A percentile compares a stretch with the other conserved stretches of the same genome.
These are phyloP conservation scores for Poeciliopsis infans DNA, from an alignment of 2,797 vertebrate genomes.

Conservation along the genomic window DNA sequence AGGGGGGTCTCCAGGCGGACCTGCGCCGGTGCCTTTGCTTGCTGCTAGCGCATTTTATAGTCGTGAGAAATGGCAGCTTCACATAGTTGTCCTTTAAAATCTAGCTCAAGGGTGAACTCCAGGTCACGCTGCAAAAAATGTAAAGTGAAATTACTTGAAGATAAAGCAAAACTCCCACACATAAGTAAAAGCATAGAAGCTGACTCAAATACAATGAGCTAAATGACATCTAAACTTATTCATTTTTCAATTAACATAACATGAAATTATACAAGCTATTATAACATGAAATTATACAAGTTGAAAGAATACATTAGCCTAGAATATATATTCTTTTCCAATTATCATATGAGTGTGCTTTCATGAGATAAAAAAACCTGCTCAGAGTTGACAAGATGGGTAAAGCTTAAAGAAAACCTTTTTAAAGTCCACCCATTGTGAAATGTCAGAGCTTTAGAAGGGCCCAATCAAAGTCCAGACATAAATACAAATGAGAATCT, in stretches of 20 bases:
- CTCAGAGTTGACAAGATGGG: neutral
- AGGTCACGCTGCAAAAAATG: slow-evolving; percentile 88
- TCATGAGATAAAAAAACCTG: neutral
- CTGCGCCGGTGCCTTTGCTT: slow-evolving; percentile 10
- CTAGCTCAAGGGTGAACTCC: slow-evolving; percentile 96
- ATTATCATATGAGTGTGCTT: neutral
- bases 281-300: neutral
- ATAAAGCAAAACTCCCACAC: neutral
- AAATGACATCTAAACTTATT: neutral
- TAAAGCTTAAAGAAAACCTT: neutral
- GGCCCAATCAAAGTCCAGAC: neutral
- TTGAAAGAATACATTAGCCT: neutral
- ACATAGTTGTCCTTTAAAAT: slow-evolving; percentile 98
- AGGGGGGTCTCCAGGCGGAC: slow-evolving; percentile 43
- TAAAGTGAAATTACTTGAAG: neutral
- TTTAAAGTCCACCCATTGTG: neutral
- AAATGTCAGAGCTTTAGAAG: neutral
- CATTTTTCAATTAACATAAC: neutral
- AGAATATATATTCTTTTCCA: neutral
- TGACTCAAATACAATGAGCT: neutral
- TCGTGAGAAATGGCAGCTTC: slow-evolving; percentile 96
- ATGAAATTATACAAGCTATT: neutral
- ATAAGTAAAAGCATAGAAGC: neutral
- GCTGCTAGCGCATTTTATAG: slow-evolving; percentile 95
- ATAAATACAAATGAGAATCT: neutral